Conservation (phyloP, 2,888 invertebrate genomes). For the Rambutsinella grinnellia region DNA sequence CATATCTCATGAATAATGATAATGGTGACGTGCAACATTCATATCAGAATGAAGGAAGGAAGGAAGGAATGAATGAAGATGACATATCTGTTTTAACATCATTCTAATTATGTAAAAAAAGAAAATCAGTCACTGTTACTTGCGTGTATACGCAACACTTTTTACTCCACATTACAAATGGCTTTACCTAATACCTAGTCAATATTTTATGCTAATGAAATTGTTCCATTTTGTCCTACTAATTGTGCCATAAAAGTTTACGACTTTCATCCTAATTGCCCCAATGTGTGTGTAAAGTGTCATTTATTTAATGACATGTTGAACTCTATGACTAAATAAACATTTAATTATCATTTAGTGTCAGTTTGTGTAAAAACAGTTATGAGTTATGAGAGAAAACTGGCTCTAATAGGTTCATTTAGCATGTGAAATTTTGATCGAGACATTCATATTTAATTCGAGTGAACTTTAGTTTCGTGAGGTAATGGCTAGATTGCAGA, state of each 20-base stretch:
- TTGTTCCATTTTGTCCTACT: not conserved
- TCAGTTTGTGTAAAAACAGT: not conserved
- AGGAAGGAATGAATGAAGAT: conserved; percentile 1
- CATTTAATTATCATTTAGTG: not conserved
- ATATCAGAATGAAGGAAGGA: conserved; percentile 3
- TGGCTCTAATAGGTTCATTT: not conserved
- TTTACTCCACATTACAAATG: no score
- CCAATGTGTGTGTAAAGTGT: not conserved
- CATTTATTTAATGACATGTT: not conserved
- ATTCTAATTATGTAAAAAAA: no score
- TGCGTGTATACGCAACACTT: not conserved
- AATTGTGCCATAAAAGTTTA: not conserved
- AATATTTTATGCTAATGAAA: not conserved
- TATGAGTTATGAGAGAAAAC: conserved; percentile 1
- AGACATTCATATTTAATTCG: conserved; percentile 41
- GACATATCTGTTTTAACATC: no score
- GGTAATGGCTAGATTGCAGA: no score
- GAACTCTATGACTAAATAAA: not conserved
- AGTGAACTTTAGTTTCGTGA: no score
- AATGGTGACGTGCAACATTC: not conserved
- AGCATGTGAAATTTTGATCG: conserved; percentile 27
- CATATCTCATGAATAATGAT: not conserved
- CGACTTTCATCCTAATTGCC: conserved; percentile 1
- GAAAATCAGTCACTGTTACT: not conserved
- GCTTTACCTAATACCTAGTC: no score